phyloP scores from a whole-genome alignment of 2,797 vertebrate species.

The Rhadinocentrus ornatus region DNA sequence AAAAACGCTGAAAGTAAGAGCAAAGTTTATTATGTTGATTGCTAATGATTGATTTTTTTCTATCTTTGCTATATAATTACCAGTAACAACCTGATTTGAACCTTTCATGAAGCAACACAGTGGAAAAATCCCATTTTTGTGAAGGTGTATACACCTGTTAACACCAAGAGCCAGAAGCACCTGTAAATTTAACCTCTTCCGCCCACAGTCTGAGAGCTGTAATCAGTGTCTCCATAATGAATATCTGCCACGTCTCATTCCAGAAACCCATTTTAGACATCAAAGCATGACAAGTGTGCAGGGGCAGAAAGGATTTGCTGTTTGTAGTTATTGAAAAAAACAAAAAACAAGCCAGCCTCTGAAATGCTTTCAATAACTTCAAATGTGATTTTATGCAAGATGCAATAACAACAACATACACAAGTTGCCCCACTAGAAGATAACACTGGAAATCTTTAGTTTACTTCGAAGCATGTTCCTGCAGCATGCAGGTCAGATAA shows the following conservation, averaged over 20 bases:
- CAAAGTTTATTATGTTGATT: too few relatives aligned
- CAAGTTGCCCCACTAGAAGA: background rate
- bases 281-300: conserved; percentile 6
- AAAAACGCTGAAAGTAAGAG: too few relatives aligned
- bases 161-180: conserved; percentile 49
- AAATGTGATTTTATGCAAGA: background rate
- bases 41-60: too few relatives aligned
- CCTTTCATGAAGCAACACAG: background rate
- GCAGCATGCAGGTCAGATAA: background rate
- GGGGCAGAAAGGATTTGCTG: conserved; percentile 14
- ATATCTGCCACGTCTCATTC: conserved; percentile 45
- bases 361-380: background rate
- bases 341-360: background rate
- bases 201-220: conserved; percentile 18
- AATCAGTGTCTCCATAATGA: conserved; percentile 47
- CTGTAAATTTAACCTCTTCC: conserved; percentile 25
- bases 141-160: conserved; percentile 48
- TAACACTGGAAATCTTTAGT: background rate
- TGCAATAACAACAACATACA: conserved; percentile 5
- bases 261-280: conserved; percentile 8
- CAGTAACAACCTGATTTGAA: background rate
- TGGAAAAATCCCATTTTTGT: conserved; percentile 35
- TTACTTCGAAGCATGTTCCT: background rate
- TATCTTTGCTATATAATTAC: background rate
- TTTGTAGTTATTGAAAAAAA: background rate